Evolutionary conservation across 1,140 invertebrate genomes (phyloP).

Genomic region (silkworm (Bombyx mori)): DNA sequence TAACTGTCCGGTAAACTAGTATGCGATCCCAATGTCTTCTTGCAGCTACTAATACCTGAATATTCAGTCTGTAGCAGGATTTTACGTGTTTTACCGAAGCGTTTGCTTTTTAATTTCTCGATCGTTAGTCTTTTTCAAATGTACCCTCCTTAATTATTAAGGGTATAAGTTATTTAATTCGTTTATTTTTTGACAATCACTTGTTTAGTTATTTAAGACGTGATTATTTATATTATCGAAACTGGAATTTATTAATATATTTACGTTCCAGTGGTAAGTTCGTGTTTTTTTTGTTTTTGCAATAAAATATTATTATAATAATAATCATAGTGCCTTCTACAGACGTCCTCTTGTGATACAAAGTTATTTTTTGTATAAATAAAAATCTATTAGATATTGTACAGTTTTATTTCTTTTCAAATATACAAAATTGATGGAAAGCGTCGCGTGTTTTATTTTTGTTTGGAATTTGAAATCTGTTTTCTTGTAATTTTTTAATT

Average conservation of each 20-base stretch:
- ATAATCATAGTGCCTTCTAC: slow-evolving; percentile 49
- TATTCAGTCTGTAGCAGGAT: slow-evolving; percentile 1
- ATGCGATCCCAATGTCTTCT: slow-evolving; percentile 1
- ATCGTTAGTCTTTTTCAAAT: too few species aligned
- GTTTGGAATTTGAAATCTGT: too few species aligned
- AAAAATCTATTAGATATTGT: slow-evolving; percentile 24
- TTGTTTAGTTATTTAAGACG: slow-evolving; percentile 25
- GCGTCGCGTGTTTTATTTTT: too few species aligned
- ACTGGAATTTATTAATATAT: too few species aligned
- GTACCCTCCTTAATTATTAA: slow-evolving; percentile 4
- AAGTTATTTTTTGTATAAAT: slow-evolving; percentile 45
- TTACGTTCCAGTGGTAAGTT: too few species aligned
- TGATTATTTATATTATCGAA: neutral
- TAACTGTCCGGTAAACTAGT: too few species aligned
- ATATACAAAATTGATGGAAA: slow-evolving; percentile 35
- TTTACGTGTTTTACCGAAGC: slow-evolving; percentile 44
- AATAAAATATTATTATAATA: too few species aligned
- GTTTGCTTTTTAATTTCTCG: too few species aligned
- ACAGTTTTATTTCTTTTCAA: slow-evolving; percentile 58
- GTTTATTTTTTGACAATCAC: slow-evolving; percentile 63
- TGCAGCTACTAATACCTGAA: too few species aligned
- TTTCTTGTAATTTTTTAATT: too few species aligned
- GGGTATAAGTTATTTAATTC: slow-evolving; percentile 45
- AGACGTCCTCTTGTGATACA: slow-evolving; percentile 66
- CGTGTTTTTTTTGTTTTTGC: too few species aligned